Base-by-base conservation (phyloP, 1,140 invertebrate species). In the Pinna nobilis region DNA sequence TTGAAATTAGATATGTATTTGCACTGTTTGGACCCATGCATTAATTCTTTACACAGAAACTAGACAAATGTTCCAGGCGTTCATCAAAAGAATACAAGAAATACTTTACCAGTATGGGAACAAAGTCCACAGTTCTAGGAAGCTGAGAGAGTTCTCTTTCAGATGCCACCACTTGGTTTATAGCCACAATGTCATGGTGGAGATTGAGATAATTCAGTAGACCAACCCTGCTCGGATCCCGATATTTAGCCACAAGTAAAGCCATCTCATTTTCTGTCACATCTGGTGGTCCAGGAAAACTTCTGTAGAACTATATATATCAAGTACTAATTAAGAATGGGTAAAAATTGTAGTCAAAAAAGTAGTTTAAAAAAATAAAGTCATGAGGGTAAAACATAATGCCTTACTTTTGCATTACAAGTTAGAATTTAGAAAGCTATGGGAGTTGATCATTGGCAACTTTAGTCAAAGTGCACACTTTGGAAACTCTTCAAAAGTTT, bases 121-220 rank as follows among this genome's bases (percentile, higher is more conserved):
- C 78, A 28, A 63, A 32, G 57, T 86, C 83, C 37, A 84, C 74
- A 68, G 77, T 73, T 79, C 41, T 73, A 51, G 37, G 74, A 63
- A 50, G 67, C 63, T 3, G 65, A 9, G 44, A 35, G 4, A 78
- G 63, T 15, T 77, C 68, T 50, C 70, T 79, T 33, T 84, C 77
- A 28, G 70, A 59, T 7, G 59, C 63, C 2, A 81, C 50, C 53
- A 80, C 77, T 39, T 83, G 70, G 5, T 68, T 70, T 0, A 87
- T 76, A 20, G 86, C 86, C 35, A 84, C 74, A 20, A 89, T 74
- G 74, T 89, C 88, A 78, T 89, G 82, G 59, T 87, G 83, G 9
- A 89, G 80, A 67, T 89, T 89, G 3, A 89, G 74, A 66, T 89
- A 89, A 59, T 88, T 87, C 9, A 89, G 61, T n/a, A 88, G 71